These are phyloP conservation scores for Orchestes rusci DNA, from an alignment of 2,888 invertebrate genomes.

Conservation along the genomic window DNA sequence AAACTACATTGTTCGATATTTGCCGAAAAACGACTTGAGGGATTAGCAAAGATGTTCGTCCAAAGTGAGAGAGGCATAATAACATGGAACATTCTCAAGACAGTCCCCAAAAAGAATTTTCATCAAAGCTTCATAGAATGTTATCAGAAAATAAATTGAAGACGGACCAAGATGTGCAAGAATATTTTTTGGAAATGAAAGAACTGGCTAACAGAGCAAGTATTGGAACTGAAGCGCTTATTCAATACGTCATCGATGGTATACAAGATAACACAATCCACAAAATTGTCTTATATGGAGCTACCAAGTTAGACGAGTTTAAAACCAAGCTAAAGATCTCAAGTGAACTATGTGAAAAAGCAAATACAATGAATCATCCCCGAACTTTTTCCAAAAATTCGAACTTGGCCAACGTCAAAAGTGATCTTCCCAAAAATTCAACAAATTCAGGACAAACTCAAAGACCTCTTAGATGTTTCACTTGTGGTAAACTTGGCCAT, in stretches of 20 bases:
- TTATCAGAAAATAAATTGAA: slow-evolving; percentile 29
- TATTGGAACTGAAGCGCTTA: slow-evolving; percentile 19
- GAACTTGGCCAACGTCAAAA: no score
- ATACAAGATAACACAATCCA: slow-evolving; percentile 23
- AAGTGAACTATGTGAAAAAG: slow-evolving; percentile 5
- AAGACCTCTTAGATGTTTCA: slow-evolving; percentile 8
- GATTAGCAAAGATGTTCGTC: slow-evolving; percentile 2
- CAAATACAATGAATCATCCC: no score
- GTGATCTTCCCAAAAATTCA: no score
- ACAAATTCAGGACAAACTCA: background rate
- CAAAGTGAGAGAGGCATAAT: slow-evolving; percentile 25
- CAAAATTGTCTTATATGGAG: slow-evolving; percentile 25
- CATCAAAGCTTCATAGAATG: slow-evolving; percentile 18
- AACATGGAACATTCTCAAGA: slow-evolving; percentile 25
- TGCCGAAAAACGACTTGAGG: background rate
- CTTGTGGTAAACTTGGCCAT: slow-evolving; percentile 19
- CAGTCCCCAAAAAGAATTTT: slow-evolving; percentile 21
- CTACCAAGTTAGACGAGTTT: slow-evolving; percentile 20
- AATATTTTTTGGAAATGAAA: slow-evolving; percentile 37
- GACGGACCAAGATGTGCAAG: slow-evolving; percentile 33
- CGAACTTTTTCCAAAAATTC: no score
- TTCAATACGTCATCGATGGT: slow-evolving; percentile 27
- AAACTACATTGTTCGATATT: background rate
- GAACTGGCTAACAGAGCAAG: slow-evolving; percentile 28
- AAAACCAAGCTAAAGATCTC: slow-evolving; percentile 25